Evolutionary conservation across 2,888 invertebrate genomes (phyloP).

Genomic region (Gastracanthus pulcherrimus): DNA sequence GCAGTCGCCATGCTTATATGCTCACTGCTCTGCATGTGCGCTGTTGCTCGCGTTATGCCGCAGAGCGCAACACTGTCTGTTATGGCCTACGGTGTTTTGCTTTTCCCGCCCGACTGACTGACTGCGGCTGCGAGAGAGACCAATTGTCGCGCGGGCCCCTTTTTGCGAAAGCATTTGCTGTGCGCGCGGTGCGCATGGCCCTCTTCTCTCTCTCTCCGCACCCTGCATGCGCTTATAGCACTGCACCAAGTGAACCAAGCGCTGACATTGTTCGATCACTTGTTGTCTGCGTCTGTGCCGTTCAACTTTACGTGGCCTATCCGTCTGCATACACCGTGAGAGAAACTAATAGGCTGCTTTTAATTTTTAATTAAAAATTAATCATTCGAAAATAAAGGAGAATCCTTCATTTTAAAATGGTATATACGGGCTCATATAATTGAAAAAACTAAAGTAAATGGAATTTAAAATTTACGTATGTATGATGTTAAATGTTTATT

Average conservation of each 20-base stretch:
- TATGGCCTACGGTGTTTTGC: too few species aligned
- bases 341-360: not conserved
- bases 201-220: too few species aligned
- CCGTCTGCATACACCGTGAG: not conserved
- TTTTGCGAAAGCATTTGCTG: too few species aligned
- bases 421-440: not conserved
- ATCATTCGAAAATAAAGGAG: not conserved
- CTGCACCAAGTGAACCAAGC: slow-evolving; percentile 40
- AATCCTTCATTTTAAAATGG: not conserved
- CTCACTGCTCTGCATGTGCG: too few species aligned
- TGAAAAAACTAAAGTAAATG: slow-evolving; percentile 1
- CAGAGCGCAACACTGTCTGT: too few species aligned
- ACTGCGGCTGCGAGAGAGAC: not conserved
- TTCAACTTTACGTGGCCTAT: not conserved
- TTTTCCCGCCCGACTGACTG: too few species aligned
- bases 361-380: not conserved
- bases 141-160: not conserved
- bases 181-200: too few species aligned
- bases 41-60: too few species aligned
- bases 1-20: too few species aligned
- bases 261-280: not conserved
- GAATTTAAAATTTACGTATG: not conserved
- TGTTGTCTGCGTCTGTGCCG: not conserved
- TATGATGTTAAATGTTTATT: too few species aligned
- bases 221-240: too few species aligned